Evolutionary conservation across 2,113 vertebrate species (phyloP).

Genomic region (Saguinus imperator): DNA sequence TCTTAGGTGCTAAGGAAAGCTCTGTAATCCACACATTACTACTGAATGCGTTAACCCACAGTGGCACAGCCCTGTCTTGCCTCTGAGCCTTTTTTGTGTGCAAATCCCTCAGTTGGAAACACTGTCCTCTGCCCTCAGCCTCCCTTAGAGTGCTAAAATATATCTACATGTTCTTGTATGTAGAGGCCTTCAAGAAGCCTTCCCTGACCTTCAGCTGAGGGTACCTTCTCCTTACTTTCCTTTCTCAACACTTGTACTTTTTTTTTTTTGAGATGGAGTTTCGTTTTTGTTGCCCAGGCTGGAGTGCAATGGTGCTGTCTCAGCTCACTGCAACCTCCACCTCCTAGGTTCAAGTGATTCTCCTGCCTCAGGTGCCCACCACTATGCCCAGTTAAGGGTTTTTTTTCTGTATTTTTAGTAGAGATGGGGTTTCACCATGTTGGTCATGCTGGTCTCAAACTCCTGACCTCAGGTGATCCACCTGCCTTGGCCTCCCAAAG

Average conservation of each 20-base stretch:
- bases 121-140: neutral
- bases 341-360: too few species aligned
- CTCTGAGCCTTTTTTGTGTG: neutral
- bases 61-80: neutral
- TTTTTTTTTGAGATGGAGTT: too few species aligned
- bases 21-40: neutral
- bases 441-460: too few species aligned
- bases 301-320: too few species aligned
- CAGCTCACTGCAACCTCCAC: too few species aligned
- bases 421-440: too few species aligned
- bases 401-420: too few species aligned
- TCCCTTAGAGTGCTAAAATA: neutral
- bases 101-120: neutral
- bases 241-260: neutral
- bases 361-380: too few species aligned
- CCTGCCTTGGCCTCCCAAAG: too few species aligned
- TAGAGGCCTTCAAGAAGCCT: neutral
- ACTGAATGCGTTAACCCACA: neutral
- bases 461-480: too few species aligned
- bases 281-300: too few species aligned
- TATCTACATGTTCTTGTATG: neutral
- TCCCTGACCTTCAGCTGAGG: neutral
- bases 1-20: neutral
- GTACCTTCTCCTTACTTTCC: neutral
- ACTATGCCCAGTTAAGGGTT: too few species aligned